These are phyloP conservation scores for Thalpophila matura DNA, from an alignment of 2,888 invertebrate genomes.

Conservation along the genomic window DNA sequence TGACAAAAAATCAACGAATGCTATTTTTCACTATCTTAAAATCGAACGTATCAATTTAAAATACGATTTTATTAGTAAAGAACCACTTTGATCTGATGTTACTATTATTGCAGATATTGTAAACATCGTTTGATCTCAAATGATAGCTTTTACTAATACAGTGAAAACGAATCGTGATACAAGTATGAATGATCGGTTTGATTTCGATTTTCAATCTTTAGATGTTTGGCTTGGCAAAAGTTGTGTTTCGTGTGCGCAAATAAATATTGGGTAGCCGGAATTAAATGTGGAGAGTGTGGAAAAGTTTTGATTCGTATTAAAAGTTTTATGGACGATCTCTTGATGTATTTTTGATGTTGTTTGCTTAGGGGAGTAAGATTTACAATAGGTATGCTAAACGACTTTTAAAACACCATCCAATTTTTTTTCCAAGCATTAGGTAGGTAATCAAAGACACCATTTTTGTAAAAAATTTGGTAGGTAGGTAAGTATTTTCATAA, in stretches of 20 bases:
- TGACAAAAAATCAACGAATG: neutral
- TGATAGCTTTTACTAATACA: conserved; percentile 34
- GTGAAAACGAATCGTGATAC: conserved; percentile 22
- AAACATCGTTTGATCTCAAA: conserved; percentile 53
- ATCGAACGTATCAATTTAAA: conserved; percentile 18
- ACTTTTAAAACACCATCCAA: no score
- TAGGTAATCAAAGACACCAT: no score
- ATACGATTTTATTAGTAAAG: conserved; percentile 13
- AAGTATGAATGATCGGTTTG: conserved; percentile 30
- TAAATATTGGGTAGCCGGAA: conserved; percentile 38
- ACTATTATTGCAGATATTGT: conserved; percentile 29
- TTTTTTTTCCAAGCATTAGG: no score
- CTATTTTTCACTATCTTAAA: neutral
- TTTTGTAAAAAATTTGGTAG: no score
- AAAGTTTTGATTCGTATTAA: conserved; percentile 4
- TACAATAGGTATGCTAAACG: no score
- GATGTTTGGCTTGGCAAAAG: conserved; percentile 46
- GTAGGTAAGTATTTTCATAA: no score
- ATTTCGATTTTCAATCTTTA: conserved; percentile 6
- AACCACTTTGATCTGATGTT: conserved; percentile 38
- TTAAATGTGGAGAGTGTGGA: neutral
- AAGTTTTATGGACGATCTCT: conserved; percentile 14
- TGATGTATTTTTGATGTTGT: neutral
- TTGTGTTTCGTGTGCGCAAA: conserved; percentile 24
- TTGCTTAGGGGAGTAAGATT: no score